A percentile compares a stretch with the other conserved stretches of the same genome.
phyloP scores from a whole-genome alignment of 2,888 invertebrate genomes.

The Andricus curvator region DNA sequence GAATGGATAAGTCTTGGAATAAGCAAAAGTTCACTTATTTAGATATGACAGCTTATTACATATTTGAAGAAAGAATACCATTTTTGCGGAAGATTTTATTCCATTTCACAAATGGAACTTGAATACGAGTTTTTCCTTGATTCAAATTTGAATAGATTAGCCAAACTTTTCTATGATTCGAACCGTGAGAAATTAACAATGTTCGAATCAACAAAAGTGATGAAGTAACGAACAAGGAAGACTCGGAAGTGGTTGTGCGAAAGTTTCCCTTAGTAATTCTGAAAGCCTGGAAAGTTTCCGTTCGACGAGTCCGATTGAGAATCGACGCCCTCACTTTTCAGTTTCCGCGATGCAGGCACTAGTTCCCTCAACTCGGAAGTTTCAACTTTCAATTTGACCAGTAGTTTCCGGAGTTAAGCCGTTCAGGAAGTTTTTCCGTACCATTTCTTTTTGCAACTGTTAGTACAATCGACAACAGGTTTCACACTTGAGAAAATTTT shows the following conservation, averaged over 20 bases:
- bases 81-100: too few species aligned
- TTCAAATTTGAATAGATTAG: not conserved
- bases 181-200: constrained; percentile 1
- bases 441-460: constrained; percentile 19
- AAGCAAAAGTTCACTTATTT: too few species aligned
- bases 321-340: constrained; percentile 24
- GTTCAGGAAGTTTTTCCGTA: constrained; percentile 16
- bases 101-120: too few species aligned
- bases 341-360: not conserved
- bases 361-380: constrained; percentile 25
- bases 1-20: too few species aligned
- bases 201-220: constrained; percentile 17
- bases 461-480: not conserved
- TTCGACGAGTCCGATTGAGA: constrained; percentile 25
- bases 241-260: not conserved
- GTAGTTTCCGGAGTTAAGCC: constrained; percentile 31
- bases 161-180: not conserved
- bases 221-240: constrained; percentile 36
- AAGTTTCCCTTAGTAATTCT: constrained; percentile 6
- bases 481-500: not conserved
- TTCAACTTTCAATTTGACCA: constrained; percentile 34
- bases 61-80: too few species aligned
- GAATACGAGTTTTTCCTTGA: not conserved
- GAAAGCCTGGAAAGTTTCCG: constrained; percentile 25
- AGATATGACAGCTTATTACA: too few species aligned